Percentiles rank a stretch among this genome's conserved stretches.
phyloP scores from a whole-genome alignment of 1,140 invertebrate species.

The Drosophila navojoa region DNA sequence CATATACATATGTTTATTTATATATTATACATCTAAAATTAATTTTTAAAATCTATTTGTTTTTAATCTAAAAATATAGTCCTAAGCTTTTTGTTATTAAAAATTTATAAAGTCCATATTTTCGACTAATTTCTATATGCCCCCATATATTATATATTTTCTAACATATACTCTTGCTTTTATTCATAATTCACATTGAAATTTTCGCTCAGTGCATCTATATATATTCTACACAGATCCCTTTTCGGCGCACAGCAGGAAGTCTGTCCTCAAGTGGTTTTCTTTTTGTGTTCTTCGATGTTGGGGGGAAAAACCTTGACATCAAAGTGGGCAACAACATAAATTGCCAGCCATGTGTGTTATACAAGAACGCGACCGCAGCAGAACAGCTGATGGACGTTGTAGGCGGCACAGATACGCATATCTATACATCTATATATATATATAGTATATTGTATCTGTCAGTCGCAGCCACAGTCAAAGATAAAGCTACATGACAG shows the following conservation, averaged over 20 bases:
- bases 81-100: too few relatives aligned
- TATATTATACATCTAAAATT: too few relatives aligned
- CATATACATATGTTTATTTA: too few relatives aligned
- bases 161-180: neutral
- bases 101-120: too few relatives aligned
- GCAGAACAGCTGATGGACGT: slow-evolving; percentile 59
- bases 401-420: slow-evolving; percentile 27
- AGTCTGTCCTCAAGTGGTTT: slow-evolving; percentile 45
- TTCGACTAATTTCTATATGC: too few relatives aligned
- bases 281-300: neutral
- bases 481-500: slow-evolving; percentile 44
- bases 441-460: slow-evolving; percentile 41
- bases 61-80: too few relatives aligned
- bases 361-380: slow-evolving; percentile 21
- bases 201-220: neutral
- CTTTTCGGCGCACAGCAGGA: slow-evolving; percentile 45
- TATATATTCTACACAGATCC: neutral
- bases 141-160: neutral
- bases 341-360: slow-evolving; percentile 53
- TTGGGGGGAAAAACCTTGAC: slow-evolving; percentile 63
- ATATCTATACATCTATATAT: neutral
- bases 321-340: slow-evolving; percentile 67
- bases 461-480: slow-evolving; percentile 36
- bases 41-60: too few relatives aligned
- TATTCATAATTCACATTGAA: neutral